Base-by-base conservation (phyloP, 2,888 invertebrate species). In the Lasioglossum leucozonium region DNA sequence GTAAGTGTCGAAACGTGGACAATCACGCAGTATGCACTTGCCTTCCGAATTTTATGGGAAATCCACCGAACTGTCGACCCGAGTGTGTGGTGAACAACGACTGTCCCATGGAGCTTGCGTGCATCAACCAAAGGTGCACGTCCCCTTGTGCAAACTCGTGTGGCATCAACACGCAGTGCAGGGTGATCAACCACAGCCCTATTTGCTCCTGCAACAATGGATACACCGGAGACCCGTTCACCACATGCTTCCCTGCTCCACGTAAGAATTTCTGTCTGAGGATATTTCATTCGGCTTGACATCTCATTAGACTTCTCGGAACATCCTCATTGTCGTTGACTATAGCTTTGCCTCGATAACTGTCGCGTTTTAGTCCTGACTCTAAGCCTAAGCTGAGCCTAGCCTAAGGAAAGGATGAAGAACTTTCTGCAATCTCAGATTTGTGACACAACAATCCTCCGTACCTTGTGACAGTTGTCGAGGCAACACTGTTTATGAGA, bases 1-100 rank as follows among this genome's bases (percentile, higher is more conserved):
- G 98, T 37, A 96, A 98, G 73, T 98, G 98, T 93, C 86, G 89
- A 79, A 88, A 87, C 77, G 79, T 97, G 96, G 95, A 96, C 97
- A 91, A 96, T 96, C 97, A 97, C 95, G 97, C 97, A 67, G 97
- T 98, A 84, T 98, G 98, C 93, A 97, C 97, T 81, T 98, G 98
- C 94, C 95, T 97, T 90, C 96, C 96, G 74, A 97, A 97, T 93
- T 98, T 97, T 93, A 96, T 98, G 76, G 98, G 98, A 88, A 96
- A 97, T 89, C 97, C 98, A 77, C 98, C 98, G 67, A 97, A 97
- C 92, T 98, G 98, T 93, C 96, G 98, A 91, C 98, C 98, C 8
- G 98, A 98, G 95, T 98, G 98, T 93, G 97, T 97, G 34, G 97
- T 97, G 90, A 96, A 97, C 93, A 96, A 97, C 44, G 98, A 98